A percentile compares a stretch with the other conserved stretches of the same genome.
Evolutionary conservation across 2,797 vertebrate species (phyloP).

Genomic region (Amniataba percoides): DNA sequence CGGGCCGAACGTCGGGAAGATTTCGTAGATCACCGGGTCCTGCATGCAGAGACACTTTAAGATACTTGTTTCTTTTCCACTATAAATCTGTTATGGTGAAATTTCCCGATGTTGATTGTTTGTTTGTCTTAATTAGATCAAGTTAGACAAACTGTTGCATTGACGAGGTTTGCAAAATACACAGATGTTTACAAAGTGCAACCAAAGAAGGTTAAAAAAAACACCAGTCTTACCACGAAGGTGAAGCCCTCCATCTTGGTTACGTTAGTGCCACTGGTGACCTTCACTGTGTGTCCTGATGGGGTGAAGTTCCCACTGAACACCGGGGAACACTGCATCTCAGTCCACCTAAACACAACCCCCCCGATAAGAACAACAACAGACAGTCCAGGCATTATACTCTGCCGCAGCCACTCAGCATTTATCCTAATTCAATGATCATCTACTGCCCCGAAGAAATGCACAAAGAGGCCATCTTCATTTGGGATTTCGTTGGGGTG

Average conservation of each 20-base stretch:
- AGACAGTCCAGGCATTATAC: slow-evolving; percentile 76
- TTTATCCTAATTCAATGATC: slow-evolving; percentile 83
- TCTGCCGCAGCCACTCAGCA: slow-evolving; percentile 50
- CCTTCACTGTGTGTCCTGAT: slow-evolving; percentile 87
- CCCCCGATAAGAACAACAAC: slow-evolving; percentile 56
- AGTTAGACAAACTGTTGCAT: not conserved
- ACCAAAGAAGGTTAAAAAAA: not conserved
- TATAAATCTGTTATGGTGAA: not conserved
- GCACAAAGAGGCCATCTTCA: slow-evolving; percentile 73
- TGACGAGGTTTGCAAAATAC: not conserved
- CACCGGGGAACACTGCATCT: slow-evolving; percentile 77
- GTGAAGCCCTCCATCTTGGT: slow-evolving; percentile 87
- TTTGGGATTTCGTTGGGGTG: slow-evolving; percentile 35
- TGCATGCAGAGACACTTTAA: slow-evolving; percentile 59
- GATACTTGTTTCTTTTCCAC: too few relatives aligned
- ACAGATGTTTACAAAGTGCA: not conserved
- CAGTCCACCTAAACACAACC: slow-evolving; percentile 87
- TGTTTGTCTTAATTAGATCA: not conserved
- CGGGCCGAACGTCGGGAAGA: slow-evolving; percentile 93
- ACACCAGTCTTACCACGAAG: slow-evolving; percentile 89
- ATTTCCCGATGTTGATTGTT: not conserved
- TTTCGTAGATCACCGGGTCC: slow-evolving; percentile 91
- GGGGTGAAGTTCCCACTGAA: slow-evolving; percentile 81
- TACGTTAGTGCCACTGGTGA: slow-evolving; percentile 88
- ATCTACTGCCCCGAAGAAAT: slow-evolving; percentile 61